Percentiles rank a stretch among this genome's conserved stretches.
phyloP scores from a whole-genome alignment of 1,140 invertebrate species.

The Zeugodacus cucurbitae region DNA sequence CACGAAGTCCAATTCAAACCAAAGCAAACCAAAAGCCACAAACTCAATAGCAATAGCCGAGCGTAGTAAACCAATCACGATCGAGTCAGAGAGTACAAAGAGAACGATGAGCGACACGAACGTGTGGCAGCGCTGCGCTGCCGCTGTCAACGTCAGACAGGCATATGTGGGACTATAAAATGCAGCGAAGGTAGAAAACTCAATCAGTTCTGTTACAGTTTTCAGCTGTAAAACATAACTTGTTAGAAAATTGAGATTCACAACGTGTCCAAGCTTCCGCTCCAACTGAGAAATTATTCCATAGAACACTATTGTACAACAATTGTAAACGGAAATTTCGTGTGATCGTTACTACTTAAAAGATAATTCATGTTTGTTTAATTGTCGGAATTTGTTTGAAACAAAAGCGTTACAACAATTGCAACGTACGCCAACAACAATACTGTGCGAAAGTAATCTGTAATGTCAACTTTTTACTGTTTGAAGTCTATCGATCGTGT shows the following conservation, averaged over 20 bases:
- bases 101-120: background rate
- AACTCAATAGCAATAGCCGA: constrained; percentile 11
- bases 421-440: too few relatives aligned
- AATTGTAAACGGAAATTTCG: background rate
- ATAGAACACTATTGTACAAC: background rate
- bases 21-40: constrained; percentile 23
- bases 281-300: background rate
- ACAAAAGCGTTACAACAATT: background rate
- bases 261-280: background rate
- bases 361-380: background rate
- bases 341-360: background rate
- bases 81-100: background rate
- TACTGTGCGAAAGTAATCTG: background rate
- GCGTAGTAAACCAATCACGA: constrained; percentile 9
- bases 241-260: constrained; percentile 34
- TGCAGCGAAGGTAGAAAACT: constrained; percentile 48
- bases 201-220: constrained; percentile 60
- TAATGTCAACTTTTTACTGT: constrained; percentile 13
- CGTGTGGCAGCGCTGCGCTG: background rate
- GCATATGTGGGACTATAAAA: constrained; percentile 52
- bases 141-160: background rate
- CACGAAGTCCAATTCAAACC: constrained; percentile 34
- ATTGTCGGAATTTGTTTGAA: background rate
- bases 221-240: constrained; percentile 62
- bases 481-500: background rate